Evolutionary conservation across 2,797 vertebrate species (phyloP), one percentile per base, ranked within the genome.

Genomic region (Eremophila alpestris): DNA sequence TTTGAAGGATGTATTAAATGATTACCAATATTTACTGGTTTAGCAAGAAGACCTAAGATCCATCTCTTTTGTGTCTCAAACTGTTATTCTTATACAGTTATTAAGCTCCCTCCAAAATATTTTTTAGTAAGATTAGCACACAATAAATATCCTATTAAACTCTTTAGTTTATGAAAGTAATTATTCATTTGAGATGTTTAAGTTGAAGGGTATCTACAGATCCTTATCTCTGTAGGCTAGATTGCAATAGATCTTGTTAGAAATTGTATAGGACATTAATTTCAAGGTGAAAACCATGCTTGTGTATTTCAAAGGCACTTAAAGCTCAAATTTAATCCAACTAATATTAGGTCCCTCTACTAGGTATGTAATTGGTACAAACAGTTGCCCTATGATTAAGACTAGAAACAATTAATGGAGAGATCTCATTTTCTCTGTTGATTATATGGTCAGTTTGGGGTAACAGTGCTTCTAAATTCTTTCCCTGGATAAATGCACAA

Each of bases 51-150:
- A 91, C 64, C 76, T 80, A 94, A 14, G 30, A 87, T 68, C 32
- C 5, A 2, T 93, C 94, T 94, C 89, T 94, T 83, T 48, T 90
- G 29, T 91, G 69, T 95, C 94, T 95, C 56, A 96, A 90, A 94
- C 80, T 43, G n/a, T 85, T 86, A 93, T 94, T 96, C 63, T 96
- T 84, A 95, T 34, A 89, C 22, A 93, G 88, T 94, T 96, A 97
- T 95, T 96, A 97, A 96, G 93, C 55, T 73, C 54, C 20, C 59
- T n/a, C 48, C 5, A 92, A 91, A 96, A 96, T 96, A 97, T 60
- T 87, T 89, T 97, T 96, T 94, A 96, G 97, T 96, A 94, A 96
- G 96, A 78, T 97, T 97, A 97, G 89, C 75, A 75, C 54, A 95
- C 64, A 96, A 92, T 96, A 95, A 97, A 95, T 93, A 96, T 80